Base-by-base conservation (phyloP, 2,888 invertebrate species). In the Luperina testacea region DNA sequence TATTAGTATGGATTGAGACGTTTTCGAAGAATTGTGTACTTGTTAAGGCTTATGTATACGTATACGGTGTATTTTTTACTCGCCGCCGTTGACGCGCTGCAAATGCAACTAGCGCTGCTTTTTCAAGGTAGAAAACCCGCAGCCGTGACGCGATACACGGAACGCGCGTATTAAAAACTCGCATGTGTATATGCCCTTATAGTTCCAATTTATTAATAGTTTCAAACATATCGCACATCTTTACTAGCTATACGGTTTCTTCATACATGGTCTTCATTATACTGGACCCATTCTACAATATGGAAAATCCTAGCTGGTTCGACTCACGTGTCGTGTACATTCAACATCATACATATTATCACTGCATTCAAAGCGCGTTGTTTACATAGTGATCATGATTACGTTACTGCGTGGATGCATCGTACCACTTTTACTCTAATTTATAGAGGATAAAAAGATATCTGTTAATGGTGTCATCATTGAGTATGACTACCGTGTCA, bases 311-410 rank as follows among this genome's bases (percentile, higher is more conserved):
- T 32, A n/a, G 51, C 38, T n/a, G 6, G 9, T 51, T 48, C 32
- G 7, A 48, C 32, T n/a, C n/a, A n/a, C n/a, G n/a, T n/a, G 61
- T 61, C 42, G 20, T 74, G 74, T 51, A 53, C 42, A 51, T 83
- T 78, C 79, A 57, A 72, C 9, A 75, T 81, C 68, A 81, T 24
- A 74, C 38, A 61, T 57, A 63, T 68, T 80, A 84, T 69, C 57
- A 72, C 48, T 45, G 67, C 78, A 78, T 77, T 85, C 42, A 65
- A 45, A 64, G 80, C 51, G 38, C 53, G 70, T 70, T 83, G 83
- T 83, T 83, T 83, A 83, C 72, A 81, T 45, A 85, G 76, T 85
- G 82, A 85, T 85, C 76, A 63, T 69, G 71, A 82, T 63, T 71
- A 75, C 32, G 63, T 72, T 77, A 75, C 69, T 75, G 77, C 72